Evolutionary conservation across 1,140 invertebrate species (phyloP).

Genomic region (Hestina assimilis): DNA sequence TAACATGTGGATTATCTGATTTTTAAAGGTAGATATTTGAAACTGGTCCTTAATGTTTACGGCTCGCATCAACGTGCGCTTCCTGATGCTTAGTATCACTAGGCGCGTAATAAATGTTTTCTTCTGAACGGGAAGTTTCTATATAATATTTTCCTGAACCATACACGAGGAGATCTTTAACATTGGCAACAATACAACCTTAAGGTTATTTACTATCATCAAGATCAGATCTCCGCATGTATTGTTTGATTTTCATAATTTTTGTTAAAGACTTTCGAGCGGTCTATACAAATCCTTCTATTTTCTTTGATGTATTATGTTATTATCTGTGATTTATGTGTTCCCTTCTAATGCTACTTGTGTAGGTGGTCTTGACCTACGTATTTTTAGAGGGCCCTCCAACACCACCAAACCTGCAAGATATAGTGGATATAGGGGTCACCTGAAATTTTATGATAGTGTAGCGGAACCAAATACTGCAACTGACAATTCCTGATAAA

Average conservation of each 20-base stretch:
- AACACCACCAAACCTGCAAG: slow-evolving; percentile 39
- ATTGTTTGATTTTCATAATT: slow-evolving; percentile 28
- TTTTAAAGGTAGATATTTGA: slow-evolving; percentile 61
- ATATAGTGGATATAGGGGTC: slow-evolving; percentile 58
- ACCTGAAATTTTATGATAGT: slow-evolving; percentile 51
- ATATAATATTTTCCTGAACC: slow-evolving; percentile 50
- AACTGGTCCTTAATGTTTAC: slow-evolving; percentile 70
- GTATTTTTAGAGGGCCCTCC: slow-evolving; percentile 51
- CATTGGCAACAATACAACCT: background rate
- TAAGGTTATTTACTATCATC: background rate
- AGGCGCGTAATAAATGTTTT: slow-evolving; percentile 78
- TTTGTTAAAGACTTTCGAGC: slow-evolving; percentile 31
- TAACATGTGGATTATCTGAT: background rate
- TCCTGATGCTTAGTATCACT: slow-evolving; percentile 73
- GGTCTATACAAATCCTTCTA: slow-evolving; percentile 39
- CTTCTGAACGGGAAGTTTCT: slow-evolving; percentile 64
- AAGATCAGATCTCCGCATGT: slow-evolving; percentile 19
- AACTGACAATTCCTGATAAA: slow-evolving; percentile 63
- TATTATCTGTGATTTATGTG: slow-evolving; percentile 59
- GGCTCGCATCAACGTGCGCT: slow-evolving; percentile 71
- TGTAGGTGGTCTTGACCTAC: slow-evolving; percentile 49
- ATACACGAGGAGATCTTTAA: slow-evolving; percentile 41
- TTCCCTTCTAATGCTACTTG: slow-evolving; percentile 53
- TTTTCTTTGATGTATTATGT: slow-evolving; percentile 67
- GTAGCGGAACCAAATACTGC: slow-evolving; percentile 50